Evolutionary conservation across 2,888 invertebrate species (phyloP).

Genomic region (Apodemia zela): DNA sequence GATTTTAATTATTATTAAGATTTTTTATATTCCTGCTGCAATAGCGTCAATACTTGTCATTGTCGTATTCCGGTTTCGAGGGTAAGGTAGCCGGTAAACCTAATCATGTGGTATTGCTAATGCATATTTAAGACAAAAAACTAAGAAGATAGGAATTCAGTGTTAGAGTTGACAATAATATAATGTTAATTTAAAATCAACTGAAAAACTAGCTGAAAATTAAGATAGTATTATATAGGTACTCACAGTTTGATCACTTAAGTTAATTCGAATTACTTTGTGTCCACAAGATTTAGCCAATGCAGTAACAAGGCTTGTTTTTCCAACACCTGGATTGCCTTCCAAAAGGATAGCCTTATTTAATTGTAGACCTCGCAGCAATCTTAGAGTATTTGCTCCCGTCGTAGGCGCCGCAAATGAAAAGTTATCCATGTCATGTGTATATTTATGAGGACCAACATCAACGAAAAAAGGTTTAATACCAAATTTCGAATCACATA

Average conservation of each 20-base stretch:
- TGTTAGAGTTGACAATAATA: too few species aligned
- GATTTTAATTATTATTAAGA: too few species aligned
- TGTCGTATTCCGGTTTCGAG: too few species aligned
- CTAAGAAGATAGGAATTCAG: not conserved
- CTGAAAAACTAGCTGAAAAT: not conserved
- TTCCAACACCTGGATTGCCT: slow-evolving; percentile 99
- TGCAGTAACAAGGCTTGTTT: slow-evolving; percentile 96
- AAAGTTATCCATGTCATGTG: slow-evolving; percentile 68
- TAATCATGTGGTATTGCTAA: too few species aligned
- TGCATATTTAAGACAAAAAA: slow-evolving; percentile 14
- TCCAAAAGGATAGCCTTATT: slow-evolving; percentile 96
- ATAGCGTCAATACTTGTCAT: too few species aligned
- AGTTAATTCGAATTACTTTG: slow-evolving; percentile 93
- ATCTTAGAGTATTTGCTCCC: slow-evolving; percentile 88
- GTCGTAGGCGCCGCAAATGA: slow-evolving; percentile 90
- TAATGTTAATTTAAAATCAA: not conserved
- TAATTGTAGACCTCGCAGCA: slow-evolving; percentile 93
- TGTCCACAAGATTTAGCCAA: slow-evolving; percentile 92
- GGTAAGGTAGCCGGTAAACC: too few species aligned
- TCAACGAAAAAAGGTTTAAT: slow-evolving; percentile 89
- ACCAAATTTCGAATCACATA: slow-evolving; percentile 79
- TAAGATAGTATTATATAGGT: slow-evolving; percentile 19
- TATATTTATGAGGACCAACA: slow-evolving; percentile 59
- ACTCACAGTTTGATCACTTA: slow-evolving; percentile 98
- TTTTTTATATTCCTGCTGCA: too few species aligned